Evolutionary conservation across 2,888 invertebrate genomes (phyloP), one percentile per base, ranked within the genome.

Genomic region (Scaeva pyrastri): DNA sequence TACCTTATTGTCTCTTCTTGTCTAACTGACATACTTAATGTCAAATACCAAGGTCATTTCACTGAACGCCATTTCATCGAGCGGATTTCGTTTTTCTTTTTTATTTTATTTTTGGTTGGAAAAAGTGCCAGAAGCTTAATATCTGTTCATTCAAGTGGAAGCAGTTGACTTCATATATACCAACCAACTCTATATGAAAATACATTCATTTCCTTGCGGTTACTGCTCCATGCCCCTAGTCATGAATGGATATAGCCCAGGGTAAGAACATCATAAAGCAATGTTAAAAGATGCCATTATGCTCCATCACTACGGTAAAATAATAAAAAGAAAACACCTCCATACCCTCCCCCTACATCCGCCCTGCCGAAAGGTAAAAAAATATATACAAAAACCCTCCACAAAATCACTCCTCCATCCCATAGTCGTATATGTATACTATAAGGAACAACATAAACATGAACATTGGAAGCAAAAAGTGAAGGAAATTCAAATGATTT

Each of bases 401-500:
- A 1, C 45, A n/a, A n/a, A n/a, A n/a, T n/a, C n/a, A n/a, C 41
- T 56, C 31, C n/a, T n/a, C n/a, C n/a, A n/a, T n/a, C n/a, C n/a
- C n/a, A n/a, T n/a, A n/a, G n/a, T 36, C 31, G 39, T 12, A 58
- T 14, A 55, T 26, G 8, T 7, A 5, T 55, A 6, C 31, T 7
- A 56, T n/a, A 16, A 12, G 31, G 7, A 39, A 26, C 43, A 19
- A 19, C 72, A 31, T 31, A 41, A 21, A 60, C 39, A 21, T 39
- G 21, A 41, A 52, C 45, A 26, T 16, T 41, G 39, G 58, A 23
- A 66, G 31, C 19, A 50, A 60, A 72, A 66, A 66, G 16, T 6
- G 23, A n/a, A 68, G 68, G 68, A 68, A 77, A 83, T 78, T 78
- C 78, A 78, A 83, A 76, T 68, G 71, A 85, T 73, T 72, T 79